phyloP scores from a whole-genome alignment of 1,140 invertebrate genomes.

The Lepidostoma basale region DNA sequence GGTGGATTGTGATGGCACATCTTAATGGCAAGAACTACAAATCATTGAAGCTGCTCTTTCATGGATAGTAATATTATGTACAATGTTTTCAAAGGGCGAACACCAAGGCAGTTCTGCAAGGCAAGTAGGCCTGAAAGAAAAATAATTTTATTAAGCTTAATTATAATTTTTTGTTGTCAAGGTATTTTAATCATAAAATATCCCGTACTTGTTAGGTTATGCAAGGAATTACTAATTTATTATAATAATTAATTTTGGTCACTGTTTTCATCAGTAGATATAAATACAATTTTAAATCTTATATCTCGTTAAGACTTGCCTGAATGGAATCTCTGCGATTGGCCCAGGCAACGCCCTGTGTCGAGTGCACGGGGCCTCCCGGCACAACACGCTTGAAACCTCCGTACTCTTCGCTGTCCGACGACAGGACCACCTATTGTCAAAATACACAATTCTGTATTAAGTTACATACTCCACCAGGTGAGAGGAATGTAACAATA shows the following conservation, averaged over 20 bases:
- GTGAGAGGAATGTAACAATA: too few relatives aligned
- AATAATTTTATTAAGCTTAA: constrained; percentile 52
- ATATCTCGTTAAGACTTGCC: too few relatives aligned
- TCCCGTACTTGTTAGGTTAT: neutral
- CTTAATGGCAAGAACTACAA: too few relatives aligned
- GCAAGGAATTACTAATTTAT: neutral
- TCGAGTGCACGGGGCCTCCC: constrained; percentile 50
- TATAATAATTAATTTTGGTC: too few relatives aligned
- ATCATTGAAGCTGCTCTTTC: too few relatives aligned
- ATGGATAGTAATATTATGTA: too few relatives aligned
- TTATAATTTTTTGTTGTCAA: too few relatives aligned
- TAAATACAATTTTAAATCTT: too few relatives aligned
- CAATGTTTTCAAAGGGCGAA: constrained; percentile 64
- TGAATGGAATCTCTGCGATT: constrained; percentile 58
- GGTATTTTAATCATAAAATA: neutral
- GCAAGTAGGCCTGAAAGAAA: constrained; percentile 76
- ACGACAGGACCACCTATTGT: constrained; percentile 72
- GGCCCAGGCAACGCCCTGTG: constrained; percentile 54
- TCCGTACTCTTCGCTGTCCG: constrained; percentile 80
- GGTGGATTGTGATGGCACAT: too few relatives aligned
- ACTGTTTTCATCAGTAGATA: too few relatives aligned
- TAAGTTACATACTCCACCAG: neutral
- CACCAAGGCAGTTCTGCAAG: constrained; percentile 70
- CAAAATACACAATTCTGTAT: neutral
- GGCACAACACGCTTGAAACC: constrained; percentile 78